These are phyloP conservation scores for Crypturellus tataupa DNA, from an alignment of 2,797 vertebrate genomes.

Conservation along the genomic window DNA sequence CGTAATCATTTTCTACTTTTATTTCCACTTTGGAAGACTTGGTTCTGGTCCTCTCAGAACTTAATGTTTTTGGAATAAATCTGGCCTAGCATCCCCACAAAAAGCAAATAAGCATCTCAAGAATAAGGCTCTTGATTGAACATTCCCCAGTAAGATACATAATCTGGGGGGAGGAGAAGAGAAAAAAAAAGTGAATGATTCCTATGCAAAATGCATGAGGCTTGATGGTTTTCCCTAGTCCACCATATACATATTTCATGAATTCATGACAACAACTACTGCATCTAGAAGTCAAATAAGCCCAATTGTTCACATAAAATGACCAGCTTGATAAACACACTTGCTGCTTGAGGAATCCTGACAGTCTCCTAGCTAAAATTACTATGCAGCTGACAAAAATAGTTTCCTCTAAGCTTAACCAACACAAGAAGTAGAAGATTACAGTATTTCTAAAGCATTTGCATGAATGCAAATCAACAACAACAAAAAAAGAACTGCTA, in stretches of 20 bases:
- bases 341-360: neutral
- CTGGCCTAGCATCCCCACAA: neutral
- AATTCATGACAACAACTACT: constrained; percentile 35
- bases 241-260: constrained; percentile 45
- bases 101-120: constrained; percentile 9
- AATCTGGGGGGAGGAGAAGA: neutral
- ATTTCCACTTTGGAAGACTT: neutral
- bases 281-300: constrained; percentile 33
- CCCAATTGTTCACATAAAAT: constrained; percentile 8
- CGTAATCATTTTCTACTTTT: neutral
- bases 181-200: neutral
- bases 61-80: neutral
- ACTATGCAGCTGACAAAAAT: neutral
- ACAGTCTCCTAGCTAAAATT: neutral
- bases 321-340: neutral
- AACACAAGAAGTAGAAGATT: neutral
- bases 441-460: neutral
- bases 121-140: neutral
- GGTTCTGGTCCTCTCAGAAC: neutral
- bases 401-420: neutral
- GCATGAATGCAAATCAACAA: neutral
- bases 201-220: constrained; percentile 51
- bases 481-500: neutral
- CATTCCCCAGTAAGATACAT: neutral
- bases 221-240: constrained; percentile 53